These are phyloP conservation scores for Zygothrica quintamaculata DNA, from an alignment of 2,888 invertebrate genomes.

Conservation along the genomic window DNA sequence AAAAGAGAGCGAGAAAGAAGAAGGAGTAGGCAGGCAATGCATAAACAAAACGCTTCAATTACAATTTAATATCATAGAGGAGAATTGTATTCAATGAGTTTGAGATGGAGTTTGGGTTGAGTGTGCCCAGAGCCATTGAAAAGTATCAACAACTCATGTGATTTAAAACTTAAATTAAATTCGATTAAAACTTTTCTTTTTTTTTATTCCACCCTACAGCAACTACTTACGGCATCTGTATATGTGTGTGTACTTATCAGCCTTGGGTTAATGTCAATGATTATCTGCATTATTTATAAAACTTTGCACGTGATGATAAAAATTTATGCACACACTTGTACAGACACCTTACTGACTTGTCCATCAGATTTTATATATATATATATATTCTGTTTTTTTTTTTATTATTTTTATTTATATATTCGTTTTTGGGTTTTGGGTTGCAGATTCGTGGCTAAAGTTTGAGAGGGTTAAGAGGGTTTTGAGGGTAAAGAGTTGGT, in stretches of 20 bases:
- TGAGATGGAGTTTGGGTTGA: constrained; percentile 1
- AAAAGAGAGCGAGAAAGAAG: too few relatives aligned
- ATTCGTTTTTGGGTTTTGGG: not conserved
- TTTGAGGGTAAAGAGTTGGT: too few relatives aligned
- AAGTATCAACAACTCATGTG: constrained; percentile 36
- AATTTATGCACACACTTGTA: constrained; percentile 56
- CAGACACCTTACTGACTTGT: constrained; percentile 30
- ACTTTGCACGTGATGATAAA: constrained; percentile 49
- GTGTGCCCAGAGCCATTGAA: constrained; percentile 31
- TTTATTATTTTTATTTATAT: too few relatives aligned
- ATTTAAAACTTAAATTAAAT: constrained; percentile 57
- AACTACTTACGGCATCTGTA: not conserved
- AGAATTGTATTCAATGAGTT: constrained; percentile 12
- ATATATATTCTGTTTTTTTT: too few relatives aligned
- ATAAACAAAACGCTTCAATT: constrained; percentile 55
- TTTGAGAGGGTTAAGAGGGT: not conserved
- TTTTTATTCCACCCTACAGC: constrained; percentile 14
- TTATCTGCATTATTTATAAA: constrained; percentile 60
- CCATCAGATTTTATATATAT: too few relatives aligned
- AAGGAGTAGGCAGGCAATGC: constrained; percentile 28
- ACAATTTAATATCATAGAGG: constrained; percentile 54
- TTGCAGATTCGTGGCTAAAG: not conserved
- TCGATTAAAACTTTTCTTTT: constrained; percentile 58
- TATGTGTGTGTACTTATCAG: not conserved
- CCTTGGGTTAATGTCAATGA: constrained; percentile 48